These are phyloP conservation scores for Geotrupes spiniger DNA, from an alignment of 2,888 invertebrate species.

Conservation along the genomic window DNA sequence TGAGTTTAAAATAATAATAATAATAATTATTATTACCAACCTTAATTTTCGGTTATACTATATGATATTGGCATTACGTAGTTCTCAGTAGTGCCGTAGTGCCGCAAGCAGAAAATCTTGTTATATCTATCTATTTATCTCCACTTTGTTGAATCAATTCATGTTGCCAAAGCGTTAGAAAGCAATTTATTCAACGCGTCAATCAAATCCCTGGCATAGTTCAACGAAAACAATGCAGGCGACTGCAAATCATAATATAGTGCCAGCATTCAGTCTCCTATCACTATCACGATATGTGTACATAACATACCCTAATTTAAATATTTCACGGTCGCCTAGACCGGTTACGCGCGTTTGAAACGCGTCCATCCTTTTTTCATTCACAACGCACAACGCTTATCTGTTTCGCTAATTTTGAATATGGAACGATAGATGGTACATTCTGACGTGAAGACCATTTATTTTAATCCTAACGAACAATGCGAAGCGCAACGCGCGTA, in stretches of 20 bases:
- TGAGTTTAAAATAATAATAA: too few relatives aligned
- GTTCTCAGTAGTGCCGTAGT: too few relatives aligned
- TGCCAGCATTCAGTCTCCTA: slow-evolving; percentile 35
- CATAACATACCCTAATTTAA: slow-evolving; percentile 46
- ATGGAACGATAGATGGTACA: neutral
- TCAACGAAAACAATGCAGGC: slow-evolving; percentile 33
- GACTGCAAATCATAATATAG: slow-evolving; percentile 40
- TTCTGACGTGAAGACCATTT: slow-evolving; percentile 10
- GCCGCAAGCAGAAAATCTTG: too few relatives aligned
- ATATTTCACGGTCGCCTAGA: slow-evolving; percentile 45
- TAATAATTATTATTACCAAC: too few relatives aligned
- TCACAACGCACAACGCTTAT: neutral
- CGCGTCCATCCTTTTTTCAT: too few relatives aligned
- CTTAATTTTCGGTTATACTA: too few relatives aligned
- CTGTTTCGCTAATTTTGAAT: slow-evolving; percentile 3
- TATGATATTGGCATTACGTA: too few relatives aligned
- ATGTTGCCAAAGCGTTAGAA: too few relatives aligned
- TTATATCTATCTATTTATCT: too few relatives aligned
- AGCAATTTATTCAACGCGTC: too few relatives aligned
- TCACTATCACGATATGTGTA: slow-evolving; percentile 43
- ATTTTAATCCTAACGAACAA: slow-evolving; percentile 15
- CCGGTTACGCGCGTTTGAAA: slow-evolving; percentile 1
- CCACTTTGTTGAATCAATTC: too few relatives aligned
- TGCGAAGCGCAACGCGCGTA: slow-evolving; percentile 14
- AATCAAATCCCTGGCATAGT: too few relatives aligned